Percentiles rank a stretch among this genome's conserved stretches.
phyloP scores from a whole-genome alignment of 2,888 invertebrate genomes.

The Oithona nana region DNA sequence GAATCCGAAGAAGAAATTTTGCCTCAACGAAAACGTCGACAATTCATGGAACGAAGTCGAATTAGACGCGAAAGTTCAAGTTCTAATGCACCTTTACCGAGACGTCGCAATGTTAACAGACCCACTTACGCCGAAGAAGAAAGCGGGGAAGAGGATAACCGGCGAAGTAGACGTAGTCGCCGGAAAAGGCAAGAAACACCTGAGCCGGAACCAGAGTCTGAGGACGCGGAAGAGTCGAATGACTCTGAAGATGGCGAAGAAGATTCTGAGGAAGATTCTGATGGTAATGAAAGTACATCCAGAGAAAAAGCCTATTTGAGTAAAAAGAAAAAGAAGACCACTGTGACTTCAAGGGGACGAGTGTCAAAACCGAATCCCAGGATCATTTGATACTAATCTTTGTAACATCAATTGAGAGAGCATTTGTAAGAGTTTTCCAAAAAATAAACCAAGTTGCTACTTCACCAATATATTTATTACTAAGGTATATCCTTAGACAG shows the following conservation, averaged over 20 bases:
- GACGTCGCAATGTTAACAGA: not conserved
- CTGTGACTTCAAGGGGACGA: not conserved
- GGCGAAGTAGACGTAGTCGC: not conserved
- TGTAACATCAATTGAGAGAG: too few species aligned
- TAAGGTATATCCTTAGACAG: too few species aligned
- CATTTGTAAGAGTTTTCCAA: too few species aligned
- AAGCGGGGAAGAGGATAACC: not conserved
- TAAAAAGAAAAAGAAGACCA: not conserved
- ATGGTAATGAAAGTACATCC: not conserved
- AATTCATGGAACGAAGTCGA: not conserved
- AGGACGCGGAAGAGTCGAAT: not conserved
- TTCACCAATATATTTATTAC: too few species aligned
- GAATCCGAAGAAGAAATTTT: not conserved
- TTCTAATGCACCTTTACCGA: not conserved
- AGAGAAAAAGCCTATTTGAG: not conserved
- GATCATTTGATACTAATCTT: not conserved
- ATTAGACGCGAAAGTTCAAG: not conserved
- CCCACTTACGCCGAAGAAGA: not conserved
- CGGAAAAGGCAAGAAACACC: not conserved
- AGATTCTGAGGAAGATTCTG: not conserved
- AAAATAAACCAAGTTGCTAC: too few species aligned
- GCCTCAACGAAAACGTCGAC: not conserved
- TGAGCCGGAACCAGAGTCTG: not conserved
- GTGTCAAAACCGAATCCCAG: not conserved
- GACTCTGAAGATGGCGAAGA: not conserved